Evolutionary conservation across 2,888 invertebrate species (phyloP), one percentile per base, ranked within the genome.

Genomic region (Synanthedon formicaeformis): DNA sequence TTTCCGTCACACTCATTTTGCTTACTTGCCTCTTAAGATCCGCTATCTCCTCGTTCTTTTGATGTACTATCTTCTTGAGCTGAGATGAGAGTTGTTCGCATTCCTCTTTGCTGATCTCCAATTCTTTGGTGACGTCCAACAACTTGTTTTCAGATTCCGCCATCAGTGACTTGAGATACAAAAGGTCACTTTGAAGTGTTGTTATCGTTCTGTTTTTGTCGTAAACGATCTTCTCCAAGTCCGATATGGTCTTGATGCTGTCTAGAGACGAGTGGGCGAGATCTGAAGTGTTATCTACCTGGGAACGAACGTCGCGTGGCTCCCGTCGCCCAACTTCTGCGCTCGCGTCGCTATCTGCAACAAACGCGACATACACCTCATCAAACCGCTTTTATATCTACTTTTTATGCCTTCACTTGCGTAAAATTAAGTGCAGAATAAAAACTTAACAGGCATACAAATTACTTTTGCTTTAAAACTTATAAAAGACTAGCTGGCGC

Each of bases 41-140:
- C 0, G 77, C 70, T 40, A 87, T 79, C 57, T 86, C 87, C 53
- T 86, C 86, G 54, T 86, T 87, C 64, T 87, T 87, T 64, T 75
- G 78, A 41, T 75, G 65, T 1, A 82, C 83, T 6, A 83, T 73
- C 61, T 84, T 84, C 71, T 84, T 84, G 12, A 87, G 66, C 57
- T 86, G 86, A 48, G 53, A 64, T 2, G 85, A 81, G 2, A 86
- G 60, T 56, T 86, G 83, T 11, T 79, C 71, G 53, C 77, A 80
- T 55, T 77, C 81, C 57, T 84, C 85, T 57, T 72, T 75, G 58
- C 69, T 76, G 11, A 75, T 54, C 56, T 86, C 82, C 2, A 85
- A 61, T 48, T 86, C 85, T 54, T 76, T 81, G n/a, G 67, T 66
- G 14, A 78, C 69, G 53, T 86, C 86, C 27, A 86, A 60, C 0